phyloP scores from a whole-genome alignment of 2,888 invertebrate genomes.

The Dicranocentrus wangi region DNA sequence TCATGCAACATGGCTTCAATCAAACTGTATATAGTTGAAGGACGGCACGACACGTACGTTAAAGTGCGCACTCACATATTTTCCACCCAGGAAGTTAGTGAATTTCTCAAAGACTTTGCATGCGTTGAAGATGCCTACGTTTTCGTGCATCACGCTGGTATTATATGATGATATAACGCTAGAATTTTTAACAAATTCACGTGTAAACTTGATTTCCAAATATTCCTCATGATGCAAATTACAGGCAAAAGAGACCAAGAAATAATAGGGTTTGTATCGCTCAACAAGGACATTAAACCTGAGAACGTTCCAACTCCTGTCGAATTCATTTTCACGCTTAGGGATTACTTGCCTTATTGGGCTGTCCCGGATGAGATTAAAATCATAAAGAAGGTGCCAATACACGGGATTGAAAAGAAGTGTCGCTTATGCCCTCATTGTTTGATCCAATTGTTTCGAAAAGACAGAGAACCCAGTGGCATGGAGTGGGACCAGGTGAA shows the following conservation, averaged over 20 bases:
- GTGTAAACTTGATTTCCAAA: too few species aligned
- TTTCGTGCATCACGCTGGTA: conserved; percentile 30
- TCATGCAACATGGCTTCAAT: too few species aligned
- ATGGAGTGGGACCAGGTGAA: conserved; percentile 8
- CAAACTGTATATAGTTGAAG: conserved; percentile 42
- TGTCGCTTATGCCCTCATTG: conserved; percentile 12
- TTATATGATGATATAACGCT: too few species aligned
- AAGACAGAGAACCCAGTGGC: conserved; percentile 34
- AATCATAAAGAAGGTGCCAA: conserved; percentile 1
- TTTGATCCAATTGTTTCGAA: conserved; percentile 12
- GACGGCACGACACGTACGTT: conserved; percentile 35
- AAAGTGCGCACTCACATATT: conserved; percentile 32
- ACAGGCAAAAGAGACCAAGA: conserved; percentile 42
- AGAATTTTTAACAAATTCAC: too few species aligned
- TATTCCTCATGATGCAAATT: too few species aligned
- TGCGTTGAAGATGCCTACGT: conserved; percentile 13
- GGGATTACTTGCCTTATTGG: conserved; percentile 40
- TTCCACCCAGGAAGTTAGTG: conserved; percentile 17
- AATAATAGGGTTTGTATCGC: conserved; percentile 31
- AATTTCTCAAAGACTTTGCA: conserved; percentile 12
- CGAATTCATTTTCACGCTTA: conserved; percentile 11
- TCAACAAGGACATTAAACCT: neutral
- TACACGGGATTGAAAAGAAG: neutral
- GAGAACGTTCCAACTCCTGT: neutral
- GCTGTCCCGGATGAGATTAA: conserved; percentile 52